Percentiles rank a stretch among this genome's conserved stretches.
These are phyloP conservation scores for Nomada ferruginata DNA, from an alignment of 2,888 invertebrate genomes.

Conservation along the genomic window DNA sequence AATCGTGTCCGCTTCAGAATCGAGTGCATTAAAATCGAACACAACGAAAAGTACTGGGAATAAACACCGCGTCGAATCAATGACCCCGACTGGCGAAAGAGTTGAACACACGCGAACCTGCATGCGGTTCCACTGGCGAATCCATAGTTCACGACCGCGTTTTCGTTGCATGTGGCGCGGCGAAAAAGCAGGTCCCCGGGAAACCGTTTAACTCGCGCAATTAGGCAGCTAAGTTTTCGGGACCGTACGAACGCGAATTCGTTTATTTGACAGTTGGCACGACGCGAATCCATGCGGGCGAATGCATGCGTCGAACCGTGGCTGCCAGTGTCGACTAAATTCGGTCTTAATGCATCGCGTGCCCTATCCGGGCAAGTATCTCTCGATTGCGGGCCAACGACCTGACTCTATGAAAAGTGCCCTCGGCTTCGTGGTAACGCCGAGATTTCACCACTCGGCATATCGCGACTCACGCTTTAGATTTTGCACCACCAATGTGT, in stretches of 20 bases:
- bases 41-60: conserved; percentile 10
- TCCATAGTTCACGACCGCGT: conserved; percentile 46
- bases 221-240: conserved; percentile 50
- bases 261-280: conserved; percentile 59
- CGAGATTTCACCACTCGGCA: conserved; percentile 3
- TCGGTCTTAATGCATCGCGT: conserved; percentile 67
- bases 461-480: neutral
- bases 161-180: conserved; percentile 45
- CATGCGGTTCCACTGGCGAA: conserved; percentile 17
- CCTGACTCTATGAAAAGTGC: conserved; percentile 55
- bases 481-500: neutral
- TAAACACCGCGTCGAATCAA: conserved; percentile 45
- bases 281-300: conserved; percentile 60
- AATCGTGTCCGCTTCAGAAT: neutral
- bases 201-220: conserved; percentile 40
- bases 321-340: conserved; percentile 48
- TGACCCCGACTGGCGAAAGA: conserved; percentile 30
- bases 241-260: conserved; percentile 54
- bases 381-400: conserved; percentile 62
- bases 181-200: conserved; percentile 43
- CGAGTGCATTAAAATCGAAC: neutral
- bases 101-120: conserved; percentile 42
- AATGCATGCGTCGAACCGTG: conserved; percentile 54
- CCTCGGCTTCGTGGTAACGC: conserved; percentile 43
- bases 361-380: conserved; percentile 62